phyloP scores from a whole-genome alignment of 37 sponge, comb jelly and placozoan species.

The Mnemiopsis leidyi region DNA sequence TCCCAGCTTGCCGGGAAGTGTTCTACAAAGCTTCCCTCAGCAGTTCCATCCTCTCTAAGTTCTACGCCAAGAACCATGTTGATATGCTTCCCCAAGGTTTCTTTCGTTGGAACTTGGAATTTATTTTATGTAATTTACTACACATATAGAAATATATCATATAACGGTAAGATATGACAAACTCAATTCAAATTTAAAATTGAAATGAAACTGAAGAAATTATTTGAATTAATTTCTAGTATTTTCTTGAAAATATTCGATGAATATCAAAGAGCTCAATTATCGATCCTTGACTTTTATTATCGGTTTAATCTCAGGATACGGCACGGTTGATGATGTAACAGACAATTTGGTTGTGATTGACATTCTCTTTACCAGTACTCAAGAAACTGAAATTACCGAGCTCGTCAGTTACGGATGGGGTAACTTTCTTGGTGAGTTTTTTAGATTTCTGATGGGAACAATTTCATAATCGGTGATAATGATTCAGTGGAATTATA shows the following conservation, averaged over 20 bases:
- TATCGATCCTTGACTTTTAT: too few species aligned
- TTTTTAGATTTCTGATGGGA: background rate
- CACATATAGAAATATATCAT: too few species aligned
- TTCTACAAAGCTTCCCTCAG: background rate
- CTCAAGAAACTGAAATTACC: background rate
- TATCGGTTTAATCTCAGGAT: too few species aligned
- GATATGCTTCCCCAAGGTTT: background rate
- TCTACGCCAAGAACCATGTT: constrained; percentile 7
- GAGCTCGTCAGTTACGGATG: background rate
- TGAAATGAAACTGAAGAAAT: too few species aligned
- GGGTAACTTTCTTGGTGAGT: constrained; percentile 4
- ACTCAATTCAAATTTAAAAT: too few species aligned
- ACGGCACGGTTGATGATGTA: background rate
- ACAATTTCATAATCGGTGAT: background rate
- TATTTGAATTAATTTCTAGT: too few species aligned
- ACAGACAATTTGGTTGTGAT: background rate
- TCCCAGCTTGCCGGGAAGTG: background rate
- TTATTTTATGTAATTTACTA: too few species aligned
- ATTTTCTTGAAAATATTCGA: too few species aligned
- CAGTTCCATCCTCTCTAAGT: constrained; percentile 30
- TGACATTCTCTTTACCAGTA: background rate
- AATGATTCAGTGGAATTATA: too few species aligned
- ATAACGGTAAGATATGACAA: too few species aligned
- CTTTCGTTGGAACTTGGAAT: too few species aligned
- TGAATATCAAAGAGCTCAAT: too few species aligned